Evolutionary conservation across 2,113 vertebrate genomes (phyloP).

Genomic region (Cavia porcellus): DNA sequence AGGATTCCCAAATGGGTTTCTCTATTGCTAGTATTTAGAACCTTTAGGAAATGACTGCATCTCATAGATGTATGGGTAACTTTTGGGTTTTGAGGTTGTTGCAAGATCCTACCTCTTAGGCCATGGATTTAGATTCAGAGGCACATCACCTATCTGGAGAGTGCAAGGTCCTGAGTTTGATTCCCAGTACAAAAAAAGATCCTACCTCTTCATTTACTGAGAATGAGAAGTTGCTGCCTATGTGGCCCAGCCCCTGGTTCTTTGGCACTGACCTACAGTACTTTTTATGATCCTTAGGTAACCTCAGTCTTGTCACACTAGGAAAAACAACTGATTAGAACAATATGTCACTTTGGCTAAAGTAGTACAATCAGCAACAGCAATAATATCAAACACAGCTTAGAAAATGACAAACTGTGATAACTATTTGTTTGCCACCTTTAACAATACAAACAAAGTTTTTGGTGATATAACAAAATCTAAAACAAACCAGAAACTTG

Average conservation of each 20-base stretch:
- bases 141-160: too few relatives aligned
- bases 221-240: neutral
- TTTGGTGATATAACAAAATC: neutral
- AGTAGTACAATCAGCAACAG: neutral
- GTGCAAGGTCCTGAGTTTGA: too few relatives aligned
- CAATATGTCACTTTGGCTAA: neutral
- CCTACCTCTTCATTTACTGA: neutral
- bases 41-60: neutral
- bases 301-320: neutral
- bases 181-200: too few relatives aligned
- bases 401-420: neutral
- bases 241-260: too few relatives aligned
- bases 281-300: neutral
- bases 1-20: neutral
- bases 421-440: neutral
- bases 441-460: neutral
- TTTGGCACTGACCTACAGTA: neutral
- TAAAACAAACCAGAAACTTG: neutral
- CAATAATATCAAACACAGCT: neutral
- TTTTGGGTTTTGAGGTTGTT: neutral
- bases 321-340: neutral
- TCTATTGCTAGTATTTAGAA: neutral
- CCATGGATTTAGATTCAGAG: too few relatives aligned
- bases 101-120: neutral
- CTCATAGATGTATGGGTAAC: neutral